Percentiles rank a stretch among this genome's conserved stretches.
These are phyloP conservation scores for Etheostoma cragini DNA, from an alignment of 2,113 vertebrate genomes.

Conservation along the genomic window DNA sequence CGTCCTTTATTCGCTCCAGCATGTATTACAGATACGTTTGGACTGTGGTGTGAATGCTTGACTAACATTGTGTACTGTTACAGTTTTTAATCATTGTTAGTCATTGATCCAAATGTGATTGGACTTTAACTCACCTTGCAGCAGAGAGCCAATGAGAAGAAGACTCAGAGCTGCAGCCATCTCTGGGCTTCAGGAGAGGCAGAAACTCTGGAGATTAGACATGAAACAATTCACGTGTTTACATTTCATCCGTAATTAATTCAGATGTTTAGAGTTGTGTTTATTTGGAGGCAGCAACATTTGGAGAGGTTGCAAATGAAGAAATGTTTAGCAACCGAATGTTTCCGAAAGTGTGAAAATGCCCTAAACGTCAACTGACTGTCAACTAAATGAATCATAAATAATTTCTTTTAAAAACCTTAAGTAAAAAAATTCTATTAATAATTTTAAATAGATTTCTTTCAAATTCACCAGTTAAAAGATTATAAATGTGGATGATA, in stretches of 20 bases:
- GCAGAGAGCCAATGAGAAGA: constrained; percentile 23
- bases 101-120: neutral
- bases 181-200: neutral
- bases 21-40: neutral
- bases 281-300: neutral
- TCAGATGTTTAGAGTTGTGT: neutral
- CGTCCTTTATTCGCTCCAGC: neutral
- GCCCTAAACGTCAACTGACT: neutral
- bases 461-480: neutral
- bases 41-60: neutral
- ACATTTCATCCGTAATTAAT: neutral
- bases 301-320: too few species aligned
- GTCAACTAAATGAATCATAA: neutral
- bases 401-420: too few species aligned
- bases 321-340: too few species aligned
- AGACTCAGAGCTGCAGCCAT: constrained; percentile 24
- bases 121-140: constrained; percentile 31
- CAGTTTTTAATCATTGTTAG: neutral
- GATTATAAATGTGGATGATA: neutral
- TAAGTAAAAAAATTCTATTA: too few species aligned
- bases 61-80: neutral
- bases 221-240: neutral
- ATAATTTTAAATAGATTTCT: neutral
- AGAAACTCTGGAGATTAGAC: constrained; percentile 2
- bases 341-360: too few species aligned